Evolutionary conservation across 2,113 vertebrate species (phyloP), one percentile per base, ranked within the genome.

Genomic region (Cyrtonyx montezumae): DNA sequence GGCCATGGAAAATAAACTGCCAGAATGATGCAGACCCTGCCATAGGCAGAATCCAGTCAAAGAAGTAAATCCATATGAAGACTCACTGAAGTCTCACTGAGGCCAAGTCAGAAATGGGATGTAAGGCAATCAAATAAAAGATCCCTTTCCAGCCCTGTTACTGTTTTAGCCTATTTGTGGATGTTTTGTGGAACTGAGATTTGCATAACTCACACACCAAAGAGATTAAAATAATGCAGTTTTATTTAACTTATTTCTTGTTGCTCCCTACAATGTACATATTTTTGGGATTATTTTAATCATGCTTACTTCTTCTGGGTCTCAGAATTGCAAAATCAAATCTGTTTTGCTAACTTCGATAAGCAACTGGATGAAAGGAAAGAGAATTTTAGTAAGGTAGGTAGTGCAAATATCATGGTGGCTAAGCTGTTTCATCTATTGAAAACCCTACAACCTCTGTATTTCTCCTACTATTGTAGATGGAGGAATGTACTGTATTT

Each of bases 1-100:
- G 55, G 17, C 28, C 43, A 14, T 51, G 45, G 66, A 91, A 96
- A 90, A 89, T 48, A 78, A 84, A 75, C n/a, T 61, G 15, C 56
- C 28, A 90, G 88, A 73, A 91, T 37, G 34, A 88, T 43, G 51
- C 46, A 84, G 37, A 78, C 8, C 17, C 37, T 65, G 23, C 26
- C 20, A 13, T 30, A 73, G 40, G 26, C 62, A 90, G 51, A 21
- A 59, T 28, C 5, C 25, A 32, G 17, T 66, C 69, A 42, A 89
- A 46, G 32, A 87, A 80, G 34, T 36, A 48, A 79, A 84, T 61
- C 58, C 37, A 43, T 43, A 9, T 37, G 63, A 85, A 49, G 4
- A 45, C 34, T 69, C 49, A 51, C 32, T 43, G 34, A 93, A 91
- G 7, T 62, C 28, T 28, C 74, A 89, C 49, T 59, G 81, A 88